A percentile compares a stretch with the other conserved stretches of the same genome.
Evolutionary conservation across 1,140 invertebrate genomes (phyloP).

Genomic region (Wasmannia auropunctata): DNA sequence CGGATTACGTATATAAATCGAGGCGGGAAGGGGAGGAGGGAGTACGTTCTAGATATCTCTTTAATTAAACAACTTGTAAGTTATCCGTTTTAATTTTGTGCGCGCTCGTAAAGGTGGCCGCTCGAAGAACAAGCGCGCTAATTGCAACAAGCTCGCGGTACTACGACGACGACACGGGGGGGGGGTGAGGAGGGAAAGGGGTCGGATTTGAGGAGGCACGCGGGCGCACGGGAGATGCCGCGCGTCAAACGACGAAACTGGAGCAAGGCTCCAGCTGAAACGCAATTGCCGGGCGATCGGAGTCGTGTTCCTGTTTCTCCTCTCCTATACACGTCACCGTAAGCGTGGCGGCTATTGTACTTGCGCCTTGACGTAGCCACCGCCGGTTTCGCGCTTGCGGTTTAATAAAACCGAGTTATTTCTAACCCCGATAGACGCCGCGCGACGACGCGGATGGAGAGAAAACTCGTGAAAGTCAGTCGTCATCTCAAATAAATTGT

Average conservation of each 20-base stretch:
- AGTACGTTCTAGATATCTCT: neutral
- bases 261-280: conserved; percentile 70
- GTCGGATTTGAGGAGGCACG: conserved; percentile 8
- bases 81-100: no score
- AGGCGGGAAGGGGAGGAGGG: no score
- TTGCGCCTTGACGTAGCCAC: neutral
- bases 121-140: neutral
- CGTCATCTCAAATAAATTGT: neutral
- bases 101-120: neutral
- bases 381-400: neutral
- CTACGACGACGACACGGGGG: no score
- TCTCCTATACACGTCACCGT: conserved; percentile 23
- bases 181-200: neutral
- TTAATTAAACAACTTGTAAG: neutral
- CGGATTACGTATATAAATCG: no score
- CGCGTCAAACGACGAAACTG: conserved; percentile 64
- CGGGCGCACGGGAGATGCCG: no score
- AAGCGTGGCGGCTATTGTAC: conserved; percentile 34
- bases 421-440: neutral
- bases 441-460: no score
- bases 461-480: neutral
- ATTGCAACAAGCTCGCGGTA: neutral
- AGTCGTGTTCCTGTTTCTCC: conserved; percentile 22
- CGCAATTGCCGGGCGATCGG: conserved; percentile 25
- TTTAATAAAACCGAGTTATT: conserved; percentile 28